These are phyloP conservation scores for Rhamphomyia laevipes DNA, from an alignment of 2,888 invertebrate genomes.

Conservation along the genomic window DNA sequence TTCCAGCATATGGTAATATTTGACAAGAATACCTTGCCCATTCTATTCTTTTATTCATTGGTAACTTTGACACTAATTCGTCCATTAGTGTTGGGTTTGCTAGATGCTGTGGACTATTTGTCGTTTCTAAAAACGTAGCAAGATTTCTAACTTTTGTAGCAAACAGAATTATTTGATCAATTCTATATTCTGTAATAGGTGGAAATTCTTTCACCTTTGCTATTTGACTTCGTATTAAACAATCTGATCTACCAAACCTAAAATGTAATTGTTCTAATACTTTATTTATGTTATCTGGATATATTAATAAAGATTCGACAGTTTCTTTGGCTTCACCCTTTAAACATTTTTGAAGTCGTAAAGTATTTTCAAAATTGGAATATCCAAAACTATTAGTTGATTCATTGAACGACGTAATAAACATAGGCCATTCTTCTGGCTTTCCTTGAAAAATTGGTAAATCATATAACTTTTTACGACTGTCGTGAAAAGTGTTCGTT, in stretches of 20 bases:
- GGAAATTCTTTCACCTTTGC: conserved; percentile 13
- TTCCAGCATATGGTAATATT: conserved; percentile 5
- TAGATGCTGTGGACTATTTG: conserved; percentile 12
- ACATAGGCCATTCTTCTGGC: conserved; percentile 18
- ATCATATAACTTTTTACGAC: conserved; percentile 11
- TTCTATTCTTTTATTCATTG: conserved; percentile 11
- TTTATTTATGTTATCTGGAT: conserved; percentile 12
- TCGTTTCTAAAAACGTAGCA: conserved; percentile 9
- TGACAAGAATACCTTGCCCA: conserved; percentile 6
- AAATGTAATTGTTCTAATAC: conserved; percentile 14
- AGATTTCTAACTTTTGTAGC: conserved; percentile 13
- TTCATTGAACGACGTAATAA: conserved; percentile 12
- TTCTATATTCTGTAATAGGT: conserved; percentile 9
- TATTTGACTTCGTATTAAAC: conserved; percentile 14
- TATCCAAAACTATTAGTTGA: conserved; percentile 12
- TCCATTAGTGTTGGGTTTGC: conserved; percentile 11
- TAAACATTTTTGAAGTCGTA: conserved; percentile 13
- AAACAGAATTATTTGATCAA: conserved; percentile 12
- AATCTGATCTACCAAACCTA: conserved; percentile 16
- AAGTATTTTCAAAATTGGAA: conserved; percentile 13
- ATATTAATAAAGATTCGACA: conserved; percentile 14
- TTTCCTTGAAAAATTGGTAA: conserved; percentile 14
- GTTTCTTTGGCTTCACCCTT: conserved; percentile 11
- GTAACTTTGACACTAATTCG: conserved; percentile 11
- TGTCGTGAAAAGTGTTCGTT: no score